Evolutionary conservation across 2,888 invertebrate species (phyloP), one percentile per base, ranked within the genome.

Genomic region (Campoplex nolae): DNA sequence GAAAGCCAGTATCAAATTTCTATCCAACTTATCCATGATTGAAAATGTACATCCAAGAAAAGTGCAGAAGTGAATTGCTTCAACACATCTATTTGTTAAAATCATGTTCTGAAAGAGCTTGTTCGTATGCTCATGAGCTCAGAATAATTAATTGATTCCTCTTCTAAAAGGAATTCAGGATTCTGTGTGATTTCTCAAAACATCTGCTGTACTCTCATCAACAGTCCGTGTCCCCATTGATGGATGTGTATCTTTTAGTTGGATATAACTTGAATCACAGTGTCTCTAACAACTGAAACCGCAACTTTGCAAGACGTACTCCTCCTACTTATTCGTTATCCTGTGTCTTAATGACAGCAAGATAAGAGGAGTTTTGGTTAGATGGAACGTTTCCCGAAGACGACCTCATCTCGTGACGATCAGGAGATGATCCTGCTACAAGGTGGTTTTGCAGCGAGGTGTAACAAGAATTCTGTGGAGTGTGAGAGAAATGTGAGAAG

Each of bases 391-490:
- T 23, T 28, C 45, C 42, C 51, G 51, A 28, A 56, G 70, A 70
- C 45, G n/a, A 56, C n/a, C 68, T 28, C 51, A 68, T 86, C 74
- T 75, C 13, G 42, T 23, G 58, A 3, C 32, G n/a, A 70, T 75
- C 65, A 54, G 16, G 65, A 54, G 54, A 86, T 86, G 71, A 75
- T 86, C 75, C 54, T 42, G 23, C 32, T 62, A 71, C 62, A 65
- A 82, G 51, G 73, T 71, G 78, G 77, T 82, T 84, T 48, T 75
- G 70, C n/a, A 51, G 45, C 68, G 38, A 77, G 70, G 73, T 83
- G 28, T 32, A 79, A 32, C 32, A 68, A 42, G 68, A 73, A 74
- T 65, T 70, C 56, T 2, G 78, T 28, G 9, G 42, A 78, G 51
- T 65, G 54, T 73, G 75, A 73, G 67, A 54, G 42, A 67, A 81